A percentile compares a stretch with the other conserved stretches of the same genome.
These are phyloP conservation scores for Picus viridis DNA, from an alignment of 2,797 vertebrate species.

Conservation along the genomic window DNA sequence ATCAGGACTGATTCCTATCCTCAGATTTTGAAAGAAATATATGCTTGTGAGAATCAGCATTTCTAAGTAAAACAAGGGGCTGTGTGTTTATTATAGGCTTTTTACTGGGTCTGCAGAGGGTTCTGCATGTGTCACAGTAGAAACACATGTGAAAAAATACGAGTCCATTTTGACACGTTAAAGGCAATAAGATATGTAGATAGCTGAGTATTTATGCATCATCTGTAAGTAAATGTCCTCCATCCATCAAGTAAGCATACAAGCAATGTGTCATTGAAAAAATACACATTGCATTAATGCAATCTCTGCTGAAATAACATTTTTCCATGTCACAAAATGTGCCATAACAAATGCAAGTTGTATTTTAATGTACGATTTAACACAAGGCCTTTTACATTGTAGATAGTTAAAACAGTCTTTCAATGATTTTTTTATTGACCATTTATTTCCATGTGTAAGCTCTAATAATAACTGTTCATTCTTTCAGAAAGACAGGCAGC, in stretches of 20 bases:
- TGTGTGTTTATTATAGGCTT: neutral
- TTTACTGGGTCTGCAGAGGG: neutral
- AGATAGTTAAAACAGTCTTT: neutral
- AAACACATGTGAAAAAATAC: neutral
- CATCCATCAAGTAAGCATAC: neutral
- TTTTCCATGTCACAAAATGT: slow-evolving; percentile 41
- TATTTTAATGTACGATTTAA: slow-evolving; percentile 34
- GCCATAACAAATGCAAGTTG: neutral
- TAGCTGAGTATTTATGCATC: slow-evolving; percentile 5
- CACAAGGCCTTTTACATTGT: neutral
- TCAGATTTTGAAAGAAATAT: neutral
- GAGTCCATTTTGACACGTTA: neutral
- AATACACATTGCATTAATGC: slow-evolving; percentile 32
- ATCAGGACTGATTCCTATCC: neutral
- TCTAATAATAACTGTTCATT: neutral
- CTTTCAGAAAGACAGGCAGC: neutral
- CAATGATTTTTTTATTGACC: neutral
- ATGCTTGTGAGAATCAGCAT: neutral
- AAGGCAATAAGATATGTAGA: slow-evolving; percentile 7
- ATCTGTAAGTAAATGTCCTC: slow-evolving; percentile 32
- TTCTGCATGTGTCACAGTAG: neutral
- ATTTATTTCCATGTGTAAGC: neutral
- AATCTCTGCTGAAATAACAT: neutral
- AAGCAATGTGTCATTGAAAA: slow-evolving; percentile 36
- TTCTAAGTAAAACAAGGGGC: neutral